These are phyloP conservation scores for Caradrina kadenii DNA, from an alignment of 2,888 invertebrate species.

Conservation along the genomic window DNA sequence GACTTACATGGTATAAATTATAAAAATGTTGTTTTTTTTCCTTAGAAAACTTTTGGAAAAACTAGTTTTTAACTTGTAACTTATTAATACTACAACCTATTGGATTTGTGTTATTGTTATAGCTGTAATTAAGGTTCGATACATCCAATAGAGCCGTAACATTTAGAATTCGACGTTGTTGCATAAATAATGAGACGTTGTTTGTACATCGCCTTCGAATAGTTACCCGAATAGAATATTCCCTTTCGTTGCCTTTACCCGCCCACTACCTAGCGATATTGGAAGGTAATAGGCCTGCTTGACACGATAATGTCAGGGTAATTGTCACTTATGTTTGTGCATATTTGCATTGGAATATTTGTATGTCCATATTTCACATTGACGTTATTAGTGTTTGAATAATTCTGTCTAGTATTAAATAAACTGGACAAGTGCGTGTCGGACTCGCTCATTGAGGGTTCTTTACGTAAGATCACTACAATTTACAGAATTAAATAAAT, in stretches of 20 bases:
- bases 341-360: constrained; percentile 12
- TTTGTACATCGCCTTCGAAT: constrained; percentile 10
- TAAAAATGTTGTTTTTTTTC: not conserved
- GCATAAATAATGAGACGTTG: constrained; percentile 33
- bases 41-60: not conserved
- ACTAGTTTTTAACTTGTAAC: not conserved
- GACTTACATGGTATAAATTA: constrained; percentile 15
- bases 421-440: too few relatives aligned
- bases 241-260: constrained; percentile 12
- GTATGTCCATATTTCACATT: not conserved
- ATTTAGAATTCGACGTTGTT: constrained; percentile 23
- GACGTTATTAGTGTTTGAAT: not conserved
- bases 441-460: too few relatives aligned
- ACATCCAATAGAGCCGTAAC: constrained; percentile 6
- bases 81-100: not conserved
- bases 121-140: constrained; percentile 6
- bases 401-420: not conserved
- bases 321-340: constrained; percentile 5
- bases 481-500: too few relatives aligned
- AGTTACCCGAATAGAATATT: constrained; percentile 15
- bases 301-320: constrained; percentile 2
- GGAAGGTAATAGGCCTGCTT: constrained; percentile 8
- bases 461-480: too few relatives aligned
- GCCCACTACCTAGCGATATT: constrained; percentile 2
- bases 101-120: not conserved